phyloP scores from a whole-genome alignment of 2,113 vertebrate genomes.

The Carettochelys insculpta region DNA sequence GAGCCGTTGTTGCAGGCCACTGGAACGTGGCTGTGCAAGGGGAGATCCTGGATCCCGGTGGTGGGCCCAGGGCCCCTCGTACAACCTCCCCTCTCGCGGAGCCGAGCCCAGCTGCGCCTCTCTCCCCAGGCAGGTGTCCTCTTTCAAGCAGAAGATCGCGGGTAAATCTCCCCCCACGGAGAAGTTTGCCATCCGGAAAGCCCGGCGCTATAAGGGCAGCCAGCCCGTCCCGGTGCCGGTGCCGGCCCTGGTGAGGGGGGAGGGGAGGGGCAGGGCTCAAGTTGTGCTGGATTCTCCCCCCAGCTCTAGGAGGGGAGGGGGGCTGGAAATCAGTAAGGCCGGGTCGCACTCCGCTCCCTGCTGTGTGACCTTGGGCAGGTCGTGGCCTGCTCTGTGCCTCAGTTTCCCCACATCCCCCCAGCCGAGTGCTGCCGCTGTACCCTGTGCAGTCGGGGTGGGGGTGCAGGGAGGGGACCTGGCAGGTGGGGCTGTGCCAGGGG shows the following conservation, averaged over 20 bases:
- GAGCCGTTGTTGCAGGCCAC: background rate
- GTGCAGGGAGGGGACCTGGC: background rate
- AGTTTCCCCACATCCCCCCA: background rate
- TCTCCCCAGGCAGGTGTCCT: constrained; percentile 82
- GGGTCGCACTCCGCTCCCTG: background rate
- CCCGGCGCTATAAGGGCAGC: constrained; percentile 86
- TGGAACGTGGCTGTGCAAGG: background rate
- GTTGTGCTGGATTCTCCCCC: background rate
- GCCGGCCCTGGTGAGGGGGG: constrained; percentile 85
- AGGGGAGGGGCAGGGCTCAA: background rate
- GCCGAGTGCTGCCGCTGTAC: background rate
- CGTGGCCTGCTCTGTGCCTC: background rate
- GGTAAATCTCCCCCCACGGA: constrained; percentile 94
- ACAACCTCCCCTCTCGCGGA: background rate
- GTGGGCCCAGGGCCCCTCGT: background rate
- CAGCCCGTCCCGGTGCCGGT: constrained; percentile 81
- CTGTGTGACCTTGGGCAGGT: background rate
- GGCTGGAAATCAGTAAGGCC: background rate
- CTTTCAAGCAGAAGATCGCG: constrained; percentile 92
- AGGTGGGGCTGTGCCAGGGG: background rate
- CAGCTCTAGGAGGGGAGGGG: background rate
- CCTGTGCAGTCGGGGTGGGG: background rate
- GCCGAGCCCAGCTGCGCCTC: background rate
- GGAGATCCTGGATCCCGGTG: background rate
- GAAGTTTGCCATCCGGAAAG: constrained; percentile 94